Base-by-base conservation (phyloP, 1,140 invertebrate genomes). In the Bombus waltoni region DNA sequence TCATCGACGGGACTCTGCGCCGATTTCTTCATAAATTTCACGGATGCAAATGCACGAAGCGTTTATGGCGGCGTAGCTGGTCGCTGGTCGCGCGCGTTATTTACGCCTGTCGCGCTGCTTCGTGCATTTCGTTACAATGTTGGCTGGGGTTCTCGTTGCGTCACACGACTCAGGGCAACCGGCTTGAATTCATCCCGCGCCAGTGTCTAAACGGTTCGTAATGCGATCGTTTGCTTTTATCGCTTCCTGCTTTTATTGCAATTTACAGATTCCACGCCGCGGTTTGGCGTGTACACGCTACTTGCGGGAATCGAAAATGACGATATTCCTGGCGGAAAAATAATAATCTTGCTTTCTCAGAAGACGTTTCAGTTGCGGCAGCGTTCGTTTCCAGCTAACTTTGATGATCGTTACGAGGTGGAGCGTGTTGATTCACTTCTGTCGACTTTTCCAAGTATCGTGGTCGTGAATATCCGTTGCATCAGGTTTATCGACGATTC, bases 21-120 rank as follows among this genome's bases (percentile, higher is more conserved):
- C 35, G 83, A 84, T 84, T 80, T 62, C 76, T 71, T 80, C 76
- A 47, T 84, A 84, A 84, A 84, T 84, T 84, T 59, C 76, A 32
- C 40, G 25, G 66, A 72, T n/a, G 83, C 66, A 71, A 80, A 71
- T 59, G 76, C 75, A 11, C 22, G n/a, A 15, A 70, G 32, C 77
- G 75, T 79, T 84, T 71, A 70, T 53, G 18, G 47, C 47, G 18
- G 47, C 47, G 47, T 1, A 44, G 18, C 38, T 73, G 28, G n/a
- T 5, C 32, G 18, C 38, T 73, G 28, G n/a, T 5, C 32, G 40
- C 47, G 68, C 53, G 65, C 65, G 74, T 70, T 83, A 83, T 77
- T 84, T 78, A 84, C 38, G 75, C 66, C 22, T n/a, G 65, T 59
- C 28, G 74, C 25, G 28, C 28, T 13, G 28, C 53, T 71, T 77